These are phyloP conservation scores for Pentamera pediparva DNA, from an alignment of 53 echinoderm and acorn worm species.

Conservation along the genomic window DNA sequence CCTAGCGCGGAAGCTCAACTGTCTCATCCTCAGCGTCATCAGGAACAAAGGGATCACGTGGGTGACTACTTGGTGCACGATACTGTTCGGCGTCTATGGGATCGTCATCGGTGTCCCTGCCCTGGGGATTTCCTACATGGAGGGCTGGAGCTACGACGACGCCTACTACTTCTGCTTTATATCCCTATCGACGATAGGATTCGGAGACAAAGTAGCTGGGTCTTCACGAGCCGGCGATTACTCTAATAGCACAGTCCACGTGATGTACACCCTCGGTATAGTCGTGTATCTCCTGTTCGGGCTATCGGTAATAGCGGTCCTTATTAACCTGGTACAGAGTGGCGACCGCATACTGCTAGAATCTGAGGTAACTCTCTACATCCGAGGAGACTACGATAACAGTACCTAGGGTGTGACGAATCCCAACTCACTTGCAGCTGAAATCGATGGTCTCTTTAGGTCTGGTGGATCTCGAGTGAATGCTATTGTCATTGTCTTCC, in stretches of 20 bases:
- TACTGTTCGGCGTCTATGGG: slow-evolving; percentile 19
- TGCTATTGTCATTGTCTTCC: too few relatives aligned
- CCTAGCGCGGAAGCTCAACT: slow-evolving; percentile 25
- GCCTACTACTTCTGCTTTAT: slow-evolving; percentile 87
- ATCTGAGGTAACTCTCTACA: background rate
- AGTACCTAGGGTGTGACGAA: background rate
- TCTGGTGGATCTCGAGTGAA: too few relatives aligned
- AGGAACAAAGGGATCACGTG: background rate
- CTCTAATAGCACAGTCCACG: background rate
- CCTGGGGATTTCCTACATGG: slow-evolving; percentile 39
- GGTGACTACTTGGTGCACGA: slow-evolving; percentile 22
- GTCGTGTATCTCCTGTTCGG: slow-evolving; percentile 52
- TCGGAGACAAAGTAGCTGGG: slow-evolving; percentile 74
- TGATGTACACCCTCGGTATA: slow-evolving; percentile 43
- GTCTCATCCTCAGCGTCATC: background rate
- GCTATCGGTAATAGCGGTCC: slow-evolving; percentile 41
- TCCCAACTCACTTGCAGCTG: too few relatives aligned
- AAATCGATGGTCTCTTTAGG: background rate
- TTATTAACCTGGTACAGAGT: slow-evolving; percentile 27
- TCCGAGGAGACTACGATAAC: background rate
- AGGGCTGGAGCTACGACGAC: slow-evolving; percentile 65
- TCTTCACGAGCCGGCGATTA: background rate
- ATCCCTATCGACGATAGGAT: slow-evolving; percentile 88
- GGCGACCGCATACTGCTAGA: background rate
- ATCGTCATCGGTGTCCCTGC: slow-evolving; percentile 58